These are phyloP conservation scores for Campopleginae sp. DNA, from an alignment of 2,888 invertebrate genomes.

Conservation along the genomic window DNA sequence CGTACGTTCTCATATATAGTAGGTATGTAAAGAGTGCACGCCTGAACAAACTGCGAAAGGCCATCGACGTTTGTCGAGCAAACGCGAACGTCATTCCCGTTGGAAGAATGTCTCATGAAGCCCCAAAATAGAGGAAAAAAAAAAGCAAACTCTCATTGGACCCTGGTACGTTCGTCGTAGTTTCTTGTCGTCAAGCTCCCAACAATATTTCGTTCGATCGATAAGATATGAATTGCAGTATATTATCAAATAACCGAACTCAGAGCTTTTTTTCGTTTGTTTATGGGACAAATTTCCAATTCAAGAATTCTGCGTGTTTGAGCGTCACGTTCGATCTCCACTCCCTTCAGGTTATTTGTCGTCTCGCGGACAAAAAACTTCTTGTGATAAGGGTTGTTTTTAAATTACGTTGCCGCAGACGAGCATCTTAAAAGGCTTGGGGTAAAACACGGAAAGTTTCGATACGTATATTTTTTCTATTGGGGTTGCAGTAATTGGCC, in stretches of 20 bases:
- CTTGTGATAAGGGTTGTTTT: conserved; percentile 74
- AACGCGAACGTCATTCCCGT: conserved; percentile 63
- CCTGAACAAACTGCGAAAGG: conserved; percentile 65
- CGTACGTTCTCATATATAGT: conserved; percentile 6
- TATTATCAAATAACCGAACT: conserved; percentile 70
- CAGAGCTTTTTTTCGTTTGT: conserved; percentile 24
- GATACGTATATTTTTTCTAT: neutral
- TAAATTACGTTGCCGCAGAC: conserved; percentile 64
- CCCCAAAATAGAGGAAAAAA: conserved; percentile 36
- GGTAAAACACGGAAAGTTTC: conserved; percentile 31
- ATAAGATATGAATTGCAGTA: conserved; percentile 75
- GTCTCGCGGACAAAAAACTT: conserved; percentile 27
- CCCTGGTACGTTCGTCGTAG: conserved; percentile 36
- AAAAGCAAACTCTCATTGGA: conserved; percentile 16
- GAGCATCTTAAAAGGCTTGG: conserved; percentile 44
- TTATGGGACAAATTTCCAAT: conserved; percentile 42
- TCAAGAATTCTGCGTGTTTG: conserved; percentile 41
- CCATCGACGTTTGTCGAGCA: conserved; percentile 66
- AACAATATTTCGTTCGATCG: conserved; percentile 78
- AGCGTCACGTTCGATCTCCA: conserved; percentile 57
- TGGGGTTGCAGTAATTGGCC: conserved; percentile 8
- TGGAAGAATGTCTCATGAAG: conserved; percentile 49
- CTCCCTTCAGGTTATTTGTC: conserved; percentile 65
- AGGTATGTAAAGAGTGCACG: conserved; percentile 34
- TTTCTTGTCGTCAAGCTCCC: conserved; percentile 70